Base-by-base conservation (phyloP, 2,113 vertebrate species). In the Onychorhynchus coronatus region DNA sequence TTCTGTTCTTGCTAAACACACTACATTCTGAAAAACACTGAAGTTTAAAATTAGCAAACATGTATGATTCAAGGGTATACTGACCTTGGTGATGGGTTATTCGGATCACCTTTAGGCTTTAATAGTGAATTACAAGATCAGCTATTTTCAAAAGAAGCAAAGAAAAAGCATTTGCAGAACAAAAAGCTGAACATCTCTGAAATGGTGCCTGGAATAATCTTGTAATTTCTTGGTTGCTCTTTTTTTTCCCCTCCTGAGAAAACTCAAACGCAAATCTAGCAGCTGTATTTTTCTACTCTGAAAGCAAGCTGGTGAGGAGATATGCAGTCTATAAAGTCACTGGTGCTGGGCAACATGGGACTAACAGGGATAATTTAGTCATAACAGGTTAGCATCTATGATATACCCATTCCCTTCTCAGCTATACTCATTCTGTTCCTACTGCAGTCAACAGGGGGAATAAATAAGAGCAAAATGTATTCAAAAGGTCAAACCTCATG, bases 1-100 rank as follows among this genome's bases (percentile, higher is more conserved):
- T 94, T 83, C 56, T 91, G 25, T 79, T 96, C 53, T 75, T 74
- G 49, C 18, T 17, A 94, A 89, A 94, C 53, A 88, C 42, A 28
- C 24, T 77, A 65, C 75, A 74, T 89, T 92, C 76, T 63, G 67
- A 79, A 94, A 94, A 96, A 95, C 65, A 85, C 35, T 37, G 18
- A 66, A 14, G 52, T 82, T 94, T 94, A 94, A 91, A 97, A 95
- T 88, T 76, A 92, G 63, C 62, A 96, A 91, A 95, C 25, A n/a
- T 85, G 55, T 91, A 30, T 41, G 20, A 88, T 93, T 75, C 84
- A 89, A 93, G 70, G 78, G 27, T 89, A 83, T 17, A 12, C 37
- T 84, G 88, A 89, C 66, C 88, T 93, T 82, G 81, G n/a, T 42
- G n/a, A 91, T 44, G 9, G 13, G 74, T 41, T 94, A 47, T 75